Percentiles rank a stretch among this genome's conserved stretches.
phyloP scores from a whole-genome alignment of 2,888 invertebrate species.

The Brenthis daphne region DNA sequence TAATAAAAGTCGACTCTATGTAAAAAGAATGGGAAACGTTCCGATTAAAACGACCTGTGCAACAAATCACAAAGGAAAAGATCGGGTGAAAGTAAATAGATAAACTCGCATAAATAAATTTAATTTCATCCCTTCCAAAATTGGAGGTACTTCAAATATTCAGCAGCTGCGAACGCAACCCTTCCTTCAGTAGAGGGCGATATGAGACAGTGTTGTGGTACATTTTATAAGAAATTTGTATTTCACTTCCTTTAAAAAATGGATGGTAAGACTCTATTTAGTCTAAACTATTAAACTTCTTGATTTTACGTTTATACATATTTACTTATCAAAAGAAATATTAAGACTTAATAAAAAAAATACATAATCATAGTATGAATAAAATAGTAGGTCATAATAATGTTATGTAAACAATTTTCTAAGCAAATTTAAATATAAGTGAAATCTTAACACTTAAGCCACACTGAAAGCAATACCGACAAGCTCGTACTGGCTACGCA shows the following conservation, averaged over 20 bases:
- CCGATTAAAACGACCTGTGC: neutral
- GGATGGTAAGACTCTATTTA: neutral
- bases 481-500: conserved; percentile 49
- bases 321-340: neutral
- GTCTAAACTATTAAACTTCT: no score
- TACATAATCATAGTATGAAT: neutral
- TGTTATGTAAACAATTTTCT: neutral
- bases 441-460: conserved; percentile 41
- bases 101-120: conserved; percentile 79
- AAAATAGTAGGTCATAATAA: no score
- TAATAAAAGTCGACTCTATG: neutral
- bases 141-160: conserved; percentile 80
- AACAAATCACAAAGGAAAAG: conserved; percentile 44
- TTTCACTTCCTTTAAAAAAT: neutral
- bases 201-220: conserved; percentile 50
- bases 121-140: conserved; percentile 78
- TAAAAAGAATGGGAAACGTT: neutral
- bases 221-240: conserved; percentile 33
- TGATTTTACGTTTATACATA: no score
- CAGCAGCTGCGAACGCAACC: conserved; percentile 79
- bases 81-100: conserved; percentile 61
- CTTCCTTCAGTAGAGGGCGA: conserved; percentile 74
- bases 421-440: neutral
- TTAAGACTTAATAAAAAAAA: neutral
- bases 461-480: conserved; percentile 46